These are phyloP conservation scores for Cyaniris semiargus DNA, from an alignment of 2,888 invertebrate genomes.

Conservation along the genomic window DNA sequence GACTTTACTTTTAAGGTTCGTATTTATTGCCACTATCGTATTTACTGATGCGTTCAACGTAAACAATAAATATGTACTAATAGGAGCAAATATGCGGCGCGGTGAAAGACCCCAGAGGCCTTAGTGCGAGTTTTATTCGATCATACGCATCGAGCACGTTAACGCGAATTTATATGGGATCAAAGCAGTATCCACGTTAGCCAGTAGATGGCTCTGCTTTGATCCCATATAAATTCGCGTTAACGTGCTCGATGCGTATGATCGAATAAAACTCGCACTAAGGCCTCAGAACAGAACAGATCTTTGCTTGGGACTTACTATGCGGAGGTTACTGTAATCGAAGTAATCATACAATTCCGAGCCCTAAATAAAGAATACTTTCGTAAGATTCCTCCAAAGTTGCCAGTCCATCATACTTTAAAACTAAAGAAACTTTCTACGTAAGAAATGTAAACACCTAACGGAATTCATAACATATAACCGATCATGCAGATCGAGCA, in stretches of 20 bases:
- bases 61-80: background rate
- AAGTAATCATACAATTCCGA: no score
- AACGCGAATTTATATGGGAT: no score
- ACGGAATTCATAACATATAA: background rate
- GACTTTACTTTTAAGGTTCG: conserved; percentile 9
- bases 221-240: no score
- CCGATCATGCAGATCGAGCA: background rate
- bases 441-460: background rate
- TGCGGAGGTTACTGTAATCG: background rate
- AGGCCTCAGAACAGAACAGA: background rate
- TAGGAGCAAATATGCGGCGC: background rate
- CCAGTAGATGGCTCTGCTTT: no score
- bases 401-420: background rate
- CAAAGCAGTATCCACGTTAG: no score
- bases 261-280: no score
- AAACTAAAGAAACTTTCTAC: background rate
- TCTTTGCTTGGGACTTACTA: background rate
- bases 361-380: background rate
- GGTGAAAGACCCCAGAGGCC: background rate
- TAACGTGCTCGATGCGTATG: no score
- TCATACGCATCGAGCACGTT: no score
- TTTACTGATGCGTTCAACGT: conserved; percentile 4
- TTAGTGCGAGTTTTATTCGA: no score
- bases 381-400: background rate
- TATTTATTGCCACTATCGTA: conserved; percentile 25